Conservation (phyloP, 2,797 vertebrate genomes). For the Acanthurus tractus region DNA sequence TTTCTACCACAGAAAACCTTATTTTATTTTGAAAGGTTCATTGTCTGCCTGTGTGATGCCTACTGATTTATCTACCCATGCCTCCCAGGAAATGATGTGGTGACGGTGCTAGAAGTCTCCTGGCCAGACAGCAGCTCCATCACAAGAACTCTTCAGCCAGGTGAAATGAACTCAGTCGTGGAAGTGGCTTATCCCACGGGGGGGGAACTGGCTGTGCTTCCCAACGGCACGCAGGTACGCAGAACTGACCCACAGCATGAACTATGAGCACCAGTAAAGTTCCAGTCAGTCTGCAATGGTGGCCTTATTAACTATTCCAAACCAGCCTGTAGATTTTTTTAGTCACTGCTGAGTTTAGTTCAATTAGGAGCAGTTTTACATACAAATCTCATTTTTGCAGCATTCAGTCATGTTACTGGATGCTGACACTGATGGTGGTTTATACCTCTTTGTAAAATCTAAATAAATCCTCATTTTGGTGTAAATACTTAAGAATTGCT, state of each 20-base stretch:
- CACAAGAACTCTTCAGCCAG: slow-evolving; percentile 79
- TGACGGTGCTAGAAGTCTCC: slow-evolving; percentile 90
- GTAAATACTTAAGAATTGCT: background rate
- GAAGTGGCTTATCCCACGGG: slow-evolving; percentile 87
- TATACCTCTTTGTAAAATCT: background rate
- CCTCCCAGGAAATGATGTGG: slow-evolving; percentile 86
- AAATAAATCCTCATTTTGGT: background rate
- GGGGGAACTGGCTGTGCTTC: slow-evolving; percentile 46
- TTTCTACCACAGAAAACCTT: background rate
- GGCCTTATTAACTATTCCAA: background rate
- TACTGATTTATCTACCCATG: background rate
- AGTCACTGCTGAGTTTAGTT: background rate
- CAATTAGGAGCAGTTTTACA: background rate
- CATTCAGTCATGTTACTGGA: background rate
- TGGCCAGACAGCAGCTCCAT: slow-evolving; percentile 88
- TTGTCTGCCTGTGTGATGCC: background rate
- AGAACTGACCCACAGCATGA: slow-evolving; percentile 6
- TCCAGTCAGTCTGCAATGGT: background rate
- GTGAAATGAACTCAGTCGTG: slow-evolving; percentile 90
- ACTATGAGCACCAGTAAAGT: slow-evolving; percentile 32
- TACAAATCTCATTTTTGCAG: background rate
- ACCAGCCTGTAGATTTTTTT: background rate
- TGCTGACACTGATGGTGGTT: background rate
- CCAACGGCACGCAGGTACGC: slow-evolving; percentile 84
- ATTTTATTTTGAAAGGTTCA: background rate